Conservation (phyloP, 2,888 invertebrate genomes). For the Rhopalosiphum nymphaeae region DNA sequence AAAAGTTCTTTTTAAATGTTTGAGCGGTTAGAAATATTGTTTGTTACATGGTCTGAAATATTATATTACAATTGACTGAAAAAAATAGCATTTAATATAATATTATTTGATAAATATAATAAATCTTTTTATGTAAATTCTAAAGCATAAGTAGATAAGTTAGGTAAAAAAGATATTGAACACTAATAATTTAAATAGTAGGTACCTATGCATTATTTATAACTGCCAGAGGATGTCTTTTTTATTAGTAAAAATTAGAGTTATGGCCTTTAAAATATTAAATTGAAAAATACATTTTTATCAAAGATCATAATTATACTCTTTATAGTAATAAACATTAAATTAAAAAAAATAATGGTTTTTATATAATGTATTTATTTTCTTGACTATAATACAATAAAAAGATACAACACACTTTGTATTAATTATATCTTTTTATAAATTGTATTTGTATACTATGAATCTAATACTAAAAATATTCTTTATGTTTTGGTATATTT, state of each 20-base stretch:
- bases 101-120: not conserved
- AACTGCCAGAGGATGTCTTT: not conserved
- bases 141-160: not conserved
- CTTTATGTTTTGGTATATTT: not conserved
- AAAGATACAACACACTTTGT: not conserved
- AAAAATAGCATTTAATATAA: not conserved
- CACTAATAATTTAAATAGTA: not conserved
- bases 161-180: not conserved
- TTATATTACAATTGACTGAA: not conserved
- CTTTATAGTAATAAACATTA: not conserved
- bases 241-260: not conserved
- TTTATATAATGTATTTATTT: not conserved
- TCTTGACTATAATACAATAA: not conserved
- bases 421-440: not conserved
- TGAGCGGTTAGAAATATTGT: not conserved
- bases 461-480: not conserved
- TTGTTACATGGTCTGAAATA: not conserved
- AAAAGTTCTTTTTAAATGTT: not conserved
- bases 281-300: not conserved
- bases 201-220: not conserved
- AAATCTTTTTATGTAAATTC: not conserved
- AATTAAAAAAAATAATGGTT: not conserved
- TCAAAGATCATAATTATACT: not conserved
- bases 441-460: not conserved
- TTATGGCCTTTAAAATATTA: not conserved